These are phyloP conservation scores for Mythimna albipuncta DNA, from an alignment of 2,888 invertebrate species.

Conservation along the genomic window DNA sequence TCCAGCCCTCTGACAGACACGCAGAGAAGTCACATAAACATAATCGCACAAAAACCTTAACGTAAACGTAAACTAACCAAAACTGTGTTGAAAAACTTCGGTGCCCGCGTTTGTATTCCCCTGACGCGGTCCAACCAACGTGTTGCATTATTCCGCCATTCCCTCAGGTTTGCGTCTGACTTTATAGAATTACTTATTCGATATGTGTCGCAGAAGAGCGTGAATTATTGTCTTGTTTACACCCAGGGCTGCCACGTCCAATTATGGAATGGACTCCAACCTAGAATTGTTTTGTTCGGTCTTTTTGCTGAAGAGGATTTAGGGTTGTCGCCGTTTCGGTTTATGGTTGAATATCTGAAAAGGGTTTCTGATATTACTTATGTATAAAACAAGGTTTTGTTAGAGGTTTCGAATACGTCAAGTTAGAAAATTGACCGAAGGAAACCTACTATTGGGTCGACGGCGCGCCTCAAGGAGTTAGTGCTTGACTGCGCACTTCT, in stretches of 20 bases:
- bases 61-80: slow-evolving; percentile 3
- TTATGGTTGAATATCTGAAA: background rate
- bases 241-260: slow-evolving; percentile 56
- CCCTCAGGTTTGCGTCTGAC: slow-evolving; percentile 59
- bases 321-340: slow-evolving; percentile 4
- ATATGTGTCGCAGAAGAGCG: slow-evolving; percentile 59
- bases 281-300: slow-evolving; percentile 17
- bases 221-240: slow-evolving; percentile 67
- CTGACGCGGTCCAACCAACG: slow-evolving; percentile 49
- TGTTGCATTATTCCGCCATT: slow-evolving; percentile 64
- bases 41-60: background rate
- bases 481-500: too few relatives aligned
- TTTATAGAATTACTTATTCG: slow-evolving; percentile 68
- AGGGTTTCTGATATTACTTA: too few relatives aligned
- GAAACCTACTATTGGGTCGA: too few relatives aligned
- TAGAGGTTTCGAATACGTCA: too few relatives aligned
- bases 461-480: too few relatives aligned
- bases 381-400: too few relatives aligned
- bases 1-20: background rate
- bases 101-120: slow-evolving; percentile 54
- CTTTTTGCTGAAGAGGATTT: slow-evolving; percentile 5
- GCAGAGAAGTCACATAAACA: background rate
- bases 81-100: slow-evolving; percentile 32
- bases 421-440: too few relatives aligned
- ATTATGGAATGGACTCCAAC: slow-evolving; percentile 43